Percentiles rank a stretch among this genome's conserved stretches.
Evolutionary conservation across 37 sponge, comb jelly and placozoan genomes (phyloP).

Genomic region (Eunapius fragilis): DNA sequence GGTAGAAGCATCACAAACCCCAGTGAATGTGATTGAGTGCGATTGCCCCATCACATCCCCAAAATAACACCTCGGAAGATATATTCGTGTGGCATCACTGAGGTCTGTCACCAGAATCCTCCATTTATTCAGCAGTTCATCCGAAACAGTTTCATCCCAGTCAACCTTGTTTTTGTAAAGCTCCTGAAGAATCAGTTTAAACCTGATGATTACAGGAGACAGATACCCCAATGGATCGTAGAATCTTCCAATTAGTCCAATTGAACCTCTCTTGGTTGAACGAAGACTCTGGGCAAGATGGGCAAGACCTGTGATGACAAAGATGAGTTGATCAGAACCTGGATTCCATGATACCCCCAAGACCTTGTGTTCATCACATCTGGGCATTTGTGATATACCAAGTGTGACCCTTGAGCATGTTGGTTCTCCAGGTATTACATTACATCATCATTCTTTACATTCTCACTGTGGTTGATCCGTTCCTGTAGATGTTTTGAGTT

Average conservation of each 20-base stretch:
- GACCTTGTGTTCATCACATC: conserved; percentile 17
- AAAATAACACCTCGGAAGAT: conserved; percentile 43
- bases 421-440: not conserved
- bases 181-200: conserved; percentile 25
- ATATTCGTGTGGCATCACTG: conserved; percentile 16
- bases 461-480: not conserved
- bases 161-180: conserved; percentile 4
- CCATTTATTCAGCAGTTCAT: not conserved
- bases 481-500: conserved; percentile 1
- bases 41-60: not conserved
- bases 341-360: conserved; percentile 23
- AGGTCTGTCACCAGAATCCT: not conserved
- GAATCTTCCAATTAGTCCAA: conserved; percentile 10
- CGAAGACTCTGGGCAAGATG: not conserved
- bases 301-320: conserved; percentile 7
- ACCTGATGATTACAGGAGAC: conserved; percentile 11
- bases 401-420: not conserved
- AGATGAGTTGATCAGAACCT: conserved; percentile 7
- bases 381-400: not conserved
- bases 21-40: conserved; percentile 40
- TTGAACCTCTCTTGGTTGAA: conserved; percentile 9
- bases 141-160: conserved; percentile 17
- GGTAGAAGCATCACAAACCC: conserved; percentile 61
- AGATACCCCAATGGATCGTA: conserved; percentile 27
- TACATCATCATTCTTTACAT: not conserved